Evolutionary conservation across 2,888 invertebrate genomes (phyloP).

Genomic region (Corbicula japonica): DNA sequence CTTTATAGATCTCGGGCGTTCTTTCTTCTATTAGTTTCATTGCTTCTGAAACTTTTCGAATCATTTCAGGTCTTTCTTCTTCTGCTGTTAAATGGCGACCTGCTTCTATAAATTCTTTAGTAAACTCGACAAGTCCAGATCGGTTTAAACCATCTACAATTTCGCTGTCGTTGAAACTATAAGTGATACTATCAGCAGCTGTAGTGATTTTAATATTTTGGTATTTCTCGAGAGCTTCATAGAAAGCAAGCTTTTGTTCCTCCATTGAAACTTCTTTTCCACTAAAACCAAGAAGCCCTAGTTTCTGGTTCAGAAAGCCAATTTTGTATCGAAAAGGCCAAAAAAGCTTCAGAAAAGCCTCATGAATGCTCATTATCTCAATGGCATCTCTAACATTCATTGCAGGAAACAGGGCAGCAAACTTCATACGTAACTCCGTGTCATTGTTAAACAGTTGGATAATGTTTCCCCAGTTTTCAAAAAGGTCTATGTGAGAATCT

Average conservation of each 20-base stretch:
- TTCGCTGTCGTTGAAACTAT: not conserved
- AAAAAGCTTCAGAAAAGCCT: not conserved
- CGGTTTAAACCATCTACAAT: conserved; percentile 5
- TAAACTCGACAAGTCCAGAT: not conserved
- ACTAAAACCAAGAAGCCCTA: not conserved
- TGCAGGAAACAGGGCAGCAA: no score
- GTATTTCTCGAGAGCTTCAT: not conserved
- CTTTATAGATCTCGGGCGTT: not conserved
- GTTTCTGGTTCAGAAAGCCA: conserved; percentile 3
- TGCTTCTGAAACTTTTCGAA: not conserved
- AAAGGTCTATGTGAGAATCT: no score
- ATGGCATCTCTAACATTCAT: no score
- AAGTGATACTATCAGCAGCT: not conserved
- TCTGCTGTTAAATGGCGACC: not conserved
- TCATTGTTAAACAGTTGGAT: no score
- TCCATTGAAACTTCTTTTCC: not conserved
- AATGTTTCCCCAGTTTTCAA: no score
- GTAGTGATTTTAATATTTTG: not conserved
- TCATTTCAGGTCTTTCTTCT: no score
- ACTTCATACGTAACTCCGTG: no score
- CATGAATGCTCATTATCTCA: no score
- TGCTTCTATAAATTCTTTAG: not conserved
- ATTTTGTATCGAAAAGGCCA: not conserved
- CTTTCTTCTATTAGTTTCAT: not conserved
- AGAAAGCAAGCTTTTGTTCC: not conserved